phyloP scores from a whole-genome alignment of 2,888 invertebrate species.

The Penaeus monodon region DNA sequence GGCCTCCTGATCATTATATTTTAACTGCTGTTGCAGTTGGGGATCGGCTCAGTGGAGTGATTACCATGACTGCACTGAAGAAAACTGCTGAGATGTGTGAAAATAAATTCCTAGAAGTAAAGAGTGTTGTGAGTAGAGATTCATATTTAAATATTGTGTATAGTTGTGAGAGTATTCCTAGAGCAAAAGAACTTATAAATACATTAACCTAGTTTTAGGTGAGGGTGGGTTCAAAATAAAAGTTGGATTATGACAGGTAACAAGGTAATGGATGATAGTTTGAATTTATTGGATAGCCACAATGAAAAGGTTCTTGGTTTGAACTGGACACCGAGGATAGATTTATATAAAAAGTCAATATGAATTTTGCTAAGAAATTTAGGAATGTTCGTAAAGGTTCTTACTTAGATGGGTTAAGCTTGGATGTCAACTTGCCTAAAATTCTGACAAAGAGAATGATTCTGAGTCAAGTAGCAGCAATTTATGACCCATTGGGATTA shows the following conservation, averaged over 20 bases:
- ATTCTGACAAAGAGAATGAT: constrained; percentile 19
- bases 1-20: too few relatives aligned
- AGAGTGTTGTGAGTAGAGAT: not conserved
- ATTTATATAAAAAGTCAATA: constrained; percentile 13
- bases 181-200: constrained; percentile 4
- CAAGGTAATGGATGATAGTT: not conserved
- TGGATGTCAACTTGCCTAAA: not conserved
- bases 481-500: constrained; percentile 45
- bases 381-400: not conserved
- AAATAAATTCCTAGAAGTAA: too few relatives aligned
- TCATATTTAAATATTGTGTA: constrained; percentile 20
- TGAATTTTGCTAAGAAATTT: constrained; percentile 30
- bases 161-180: constrained; percentile 20
- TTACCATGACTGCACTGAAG: too few relatives aligned
- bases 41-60: too few relatives aligned
- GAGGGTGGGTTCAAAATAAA: constrained; percentile 26
- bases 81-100: too few relatives aligned
- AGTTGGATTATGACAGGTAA: constrained; percentile 18
- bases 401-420: not conserved
- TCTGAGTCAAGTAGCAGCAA: constrained; percentile 31
- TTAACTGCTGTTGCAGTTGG: too few relatives aligned
- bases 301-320: constrained; percentile 32
- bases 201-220: too few relatives aligned
- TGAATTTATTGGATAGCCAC: not conserved
- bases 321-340: constrained; percentile 22